Percentiles rank a stretch among this genome's conserved stretches.
phyloP scores from a whole-genome alignment of 2,888 invertebrate genomes.

The Gisinianus flammeolus region DNA sequence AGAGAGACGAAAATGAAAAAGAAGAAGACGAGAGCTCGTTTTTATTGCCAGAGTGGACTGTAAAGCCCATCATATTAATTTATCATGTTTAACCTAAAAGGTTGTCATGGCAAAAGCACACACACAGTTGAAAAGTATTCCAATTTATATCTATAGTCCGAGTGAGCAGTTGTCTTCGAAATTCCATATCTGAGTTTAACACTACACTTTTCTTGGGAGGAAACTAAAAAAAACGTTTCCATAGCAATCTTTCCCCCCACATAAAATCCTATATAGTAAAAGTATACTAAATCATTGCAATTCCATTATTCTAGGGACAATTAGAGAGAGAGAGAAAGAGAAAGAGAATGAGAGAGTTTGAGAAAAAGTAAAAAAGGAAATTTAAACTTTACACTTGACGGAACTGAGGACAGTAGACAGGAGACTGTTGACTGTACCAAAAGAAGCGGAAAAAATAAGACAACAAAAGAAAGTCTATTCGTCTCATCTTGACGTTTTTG shows the following conservation, averaged over 20 bases:
- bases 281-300: slow-evolving; percentile 25
- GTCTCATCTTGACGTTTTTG: too few species aligned
- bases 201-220: too few species aligned
- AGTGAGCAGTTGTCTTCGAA: too few species aligned
- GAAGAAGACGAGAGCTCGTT: neutral
- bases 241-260: neutral
- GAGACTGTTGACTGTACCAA: too few species aligned
- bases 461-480: too few species aligned
- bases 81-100: slow-evolving; percentile 33
- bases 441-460: too few species aligned
- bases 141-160: too few species aligned
- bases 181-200: too few species aligned
- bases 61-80: slow-evolving; percentile 28
- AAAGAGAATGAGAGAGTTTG: neutral
- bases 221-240: neutral
- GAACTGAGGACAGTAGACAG: too few species aligned
- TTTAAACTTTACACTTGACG: too few species aligned
- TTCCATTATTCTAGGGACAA: slow-evolving; percentile 30
- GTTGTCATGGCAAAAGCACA: slow-evolving; percentile 9
- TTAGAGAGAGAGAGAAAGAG: slow-evolving; percentile 9
- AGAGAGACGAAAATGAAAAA: neutral
- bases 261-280: slow-evolving; percentile 15
- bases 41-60: neutral
- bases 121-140: neutral
- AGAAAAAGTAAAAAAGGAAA: neutral